Evolutionary conservation across 2,797 vertebrate species (phyloP).

Genomic region (Cossypha niveicapilla): DNA sequence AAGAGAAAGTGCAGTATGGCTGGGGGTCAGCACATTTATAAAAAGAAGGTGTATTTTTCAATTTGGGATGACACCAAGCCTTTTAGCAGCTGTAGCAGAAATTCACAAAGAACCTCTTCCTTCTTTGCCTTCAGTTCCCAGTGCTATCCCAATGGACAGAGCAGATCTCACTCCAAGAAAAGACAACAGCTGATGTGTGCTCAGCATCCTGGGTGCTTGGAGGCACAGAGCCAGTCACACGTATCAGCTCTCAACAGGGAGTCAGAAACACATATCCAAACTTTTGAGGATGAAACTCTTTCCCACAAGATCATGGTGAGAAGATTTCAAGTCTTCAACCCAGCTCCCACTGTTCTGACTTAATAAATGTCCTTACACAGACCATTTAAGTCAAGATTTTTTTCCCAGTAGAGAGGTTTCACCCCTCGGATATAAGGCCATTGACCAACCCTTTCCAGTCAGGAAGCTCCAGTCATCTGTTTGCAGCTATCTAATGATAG

Average conservation of each 20-base stretch:
- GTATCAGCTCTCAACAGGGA: not conserved
- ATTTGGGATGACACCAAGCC: not conserved
- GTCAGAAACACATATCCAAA: not conserved
- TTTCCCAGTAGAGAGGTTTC: constrained; percentile 28
- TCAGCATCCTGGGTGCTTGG: not conserved
- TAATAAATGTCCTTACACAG: not conserved
- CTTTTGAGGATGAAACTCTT: not conserved
- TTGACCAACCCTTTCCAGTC: constrained; percentile 53
- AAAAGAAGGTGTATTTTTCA: not conserved
- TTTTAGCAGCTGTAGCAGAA: not conserved
- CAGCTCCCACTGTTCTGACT: not conserved
- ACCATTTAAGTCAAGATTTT: not conserved
- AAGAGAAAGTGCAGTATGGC: not conserved
- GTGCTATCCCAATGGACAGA: not conserved
- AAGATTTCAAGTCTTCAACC: not conserved
- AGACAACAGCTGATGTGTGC: not conserved
- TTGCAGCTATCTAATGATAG: constrained; percentile 36
- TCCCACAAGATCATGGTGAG: not conserved
- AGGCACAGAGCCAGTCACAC: not conserved
- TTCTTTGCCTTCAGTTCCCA: not conserved
- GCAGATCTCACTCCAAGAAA: not conserved
- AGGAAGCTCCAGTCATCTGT: constrained; percentile 59
- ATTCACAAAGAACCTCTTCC: not conserved
- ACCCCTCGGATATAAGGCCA: constrained; percentile 36
- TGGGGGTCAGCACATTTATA: not conserved